These are phyloP conservation scores for Drosophila mettleri DNA, from an alignment of 2,888 invertebrate genomes.

Conservation along the genomic window DNA sequence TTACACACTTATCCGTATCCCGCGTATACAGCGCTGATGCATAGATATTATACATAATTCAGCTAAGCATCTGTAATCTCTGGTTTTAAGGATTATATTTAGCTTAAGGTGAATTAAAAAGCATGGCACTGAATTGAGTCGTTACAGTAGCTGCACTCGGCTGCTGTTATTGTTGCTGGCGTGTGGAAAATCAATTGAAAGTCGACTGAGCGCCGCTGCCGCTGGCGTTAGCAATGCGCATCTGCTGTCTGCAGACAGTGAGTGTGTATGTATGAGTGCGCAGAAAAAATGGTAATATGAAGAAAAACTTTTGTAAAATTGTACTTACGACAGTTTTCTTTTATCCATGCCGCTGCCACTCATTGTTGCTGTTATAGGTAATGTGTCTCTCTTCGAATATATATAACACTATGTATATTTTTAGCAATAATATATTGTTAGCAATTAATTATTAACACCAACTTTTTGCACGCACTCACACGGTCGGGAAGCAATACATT, in stretches of 20 bases:
- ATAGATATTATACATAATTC: not conserved
- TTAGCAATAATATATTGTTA: no score
- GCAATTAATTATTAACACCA: conserved; percentile 55
- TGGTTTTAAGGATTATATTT: conserved; percentile 41
- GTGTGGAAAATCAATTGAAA: conserved; percentile 71
- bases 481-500: conserved; percentile 55
- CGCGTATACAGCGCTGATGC: no score
- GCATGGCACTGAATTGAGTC: conserved; percentile 38
- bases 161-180: conserved; percentile 47
- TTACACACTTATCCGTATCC: no score
- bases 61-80: conserved; percentile 36
- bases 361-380: conserved; percentile 64
- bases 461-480: conserved; percentile 59
- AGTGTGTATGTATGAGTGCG: conserved; percentile 60
- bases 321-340: conserved; percentile 85
- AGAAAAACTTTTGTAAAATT: conserved; percentile 45
- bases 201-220: conserved; percentile 60
- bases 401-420: conserved; percentile 45
- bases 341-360: conserved; percentile 84
- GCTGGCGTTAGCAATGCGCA: conserved; percentile 53
- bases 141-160: conserved; percentile 45
- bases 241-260: conserved; percentile 55
- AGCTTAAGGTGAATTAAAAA: conserved; percentile 42
- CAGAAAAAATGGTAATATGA: conserved; percentile 54
- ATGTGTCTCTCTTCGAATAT: conserved; percentile 37